Evolutionary conservation across 2,113 vertebrate genomes (phyloP).

Genomic region (Macroglossus sobrinus): DNA sequence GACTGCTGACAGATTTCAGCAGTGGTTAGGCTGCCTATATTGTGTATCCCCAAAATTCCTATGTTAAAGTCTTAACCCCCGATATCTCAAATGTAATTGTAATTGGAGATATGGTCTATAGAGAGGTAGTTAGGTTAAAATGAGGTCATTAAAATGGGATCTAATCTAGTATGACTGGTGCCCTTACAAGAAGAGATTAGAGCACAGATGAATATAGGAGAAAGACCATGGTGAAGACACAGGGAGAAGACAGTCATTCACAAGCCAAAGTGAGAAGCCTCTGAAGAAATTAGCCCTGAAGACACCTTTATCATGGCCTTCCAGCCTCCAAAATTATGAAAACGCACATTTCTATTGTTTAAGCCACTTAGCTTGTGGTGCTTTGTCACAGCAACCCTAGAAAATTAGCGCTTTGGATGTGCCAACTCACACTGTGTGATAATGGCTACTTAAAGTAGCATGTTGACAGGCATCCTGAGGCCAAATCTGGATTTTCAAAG

Average conservation of each 20-base stretch:
- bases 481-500: background rate
- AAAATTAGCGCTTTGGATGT: rapidly evolving
- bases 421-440: background rate
- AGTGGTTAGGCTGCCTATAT: background rate
- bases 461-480: background rate
- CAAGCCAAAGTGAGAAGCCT: background rate
- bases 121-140: background rate
- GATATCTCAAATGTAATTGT: background rate
- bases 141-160: background rate
- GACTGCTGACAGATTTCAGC: background rate
- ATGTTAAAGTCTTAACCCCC: background rate
- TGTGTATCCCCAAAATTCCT: background rate
- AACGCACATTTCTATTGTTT: background rate
- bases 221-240: background rate
- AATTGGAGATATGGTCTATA: background rate
- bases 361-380: background rate
- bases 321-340: background rate
- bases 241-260: background rate
- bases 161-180: background rate
- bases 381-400: background rate
- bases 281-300: background rate
- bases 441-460: background rate
- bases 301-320: background rate
- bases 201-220: background rate
- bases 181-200: background rate